These are phyloP conservation scores for Dicrostonyx torquatus DNA, from an alignment of 2,797 vertebrate genomes.

Conservation along the genomic window DNA sequence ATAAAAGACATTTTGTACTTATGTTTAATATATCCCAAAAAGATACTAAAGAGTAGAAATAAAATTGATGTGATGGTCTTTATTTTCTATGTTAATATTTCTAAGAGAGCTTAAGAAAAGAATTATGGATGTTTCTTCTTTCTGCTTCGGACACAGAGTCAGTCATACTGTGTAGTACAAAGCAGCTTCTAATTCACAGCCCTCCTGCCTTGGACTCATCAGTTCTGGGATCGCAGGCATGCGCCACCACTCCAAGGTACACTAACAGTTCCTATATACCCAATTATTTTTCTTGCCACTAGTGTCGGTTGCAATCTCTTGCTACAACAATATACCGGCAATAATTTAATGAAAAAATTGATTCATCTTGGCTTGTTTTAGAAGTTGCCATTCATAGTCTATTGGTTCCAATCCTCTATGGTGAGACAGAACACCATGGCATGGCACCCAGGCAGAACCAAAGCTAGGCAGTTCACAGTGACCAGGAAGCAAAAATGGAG, in stretches of 20 bases:
- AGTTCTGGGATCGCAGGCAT: not conserved
- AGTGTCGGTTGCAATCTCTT: not conserved
- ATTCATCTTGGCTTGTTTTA: not conserved
- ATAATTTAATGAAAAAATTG: not conserved
- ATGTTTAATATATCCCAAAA: slow-evolving; percentile 1
- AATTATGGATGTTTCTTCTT: not conserved
- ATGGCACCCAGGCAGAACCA: too few relatives aligned
- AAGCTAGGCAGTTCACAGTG: not conserved
- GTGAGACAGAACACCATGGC: not conserved
- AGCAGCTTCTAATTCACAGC: not conserved
- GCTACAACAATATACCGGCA: not conserved
- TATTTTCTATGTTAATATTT: slow-evolving; percentile 28
- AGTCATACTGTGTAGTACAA: not conserved
- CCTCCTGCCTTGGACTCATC: not conserved
- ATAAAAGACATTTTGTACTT: not conserved
- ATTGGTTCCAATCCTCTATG: not conserved
- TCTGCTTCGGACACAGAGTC: not conserved
- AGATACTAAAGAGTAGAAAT: not conserved
- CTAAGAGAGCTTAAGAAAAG: not conserved
- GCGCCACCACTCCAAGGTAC: not conserved
- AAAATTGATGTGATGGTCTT: not conserved
- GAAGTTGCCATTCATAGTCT: not conserved
- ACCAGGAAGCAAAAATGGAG: not conserved
- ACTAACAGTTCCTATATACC: not conserved
- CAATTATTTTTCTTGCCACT: not conserved